phyloP scores from a whole-genome alignment of 1,140 invertebrate species.

The Ganaspis sp. region DNA sequence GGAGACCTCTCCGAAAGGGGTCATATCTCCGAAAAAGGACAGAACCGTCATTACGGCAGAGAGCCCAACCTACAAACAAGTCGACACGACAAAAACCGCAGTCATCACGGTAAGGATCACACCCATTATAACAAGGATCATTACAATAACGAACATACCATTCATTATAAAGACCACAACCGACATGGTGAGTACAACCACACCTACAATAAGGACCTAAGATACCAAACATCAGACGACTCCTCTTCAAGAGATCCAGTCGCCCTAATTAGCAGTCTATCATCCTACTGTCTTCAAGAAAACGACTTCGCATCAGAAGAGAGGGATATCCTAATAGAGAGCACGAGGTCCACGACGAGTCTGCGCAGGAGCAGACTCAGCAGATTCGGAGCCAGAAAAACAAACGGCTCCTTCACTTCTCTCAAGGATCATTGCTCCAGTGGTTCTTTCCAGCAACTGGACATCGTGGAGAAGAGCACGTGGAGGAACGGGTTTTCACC shows the following conservation, averaged over 20 bases:
- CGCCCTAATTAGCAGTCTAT: slow-evolving; percentile 54
- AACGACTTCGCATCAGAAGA: slow-evolving; percentile 63
- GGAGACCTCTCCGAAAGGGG: too few species aligned
- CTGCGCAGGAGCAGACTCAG: slow-evolving; percentile 54
- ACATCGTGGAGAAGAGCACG: neutral
- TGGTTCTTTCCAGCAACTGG: slow-evolving; percentile 25
- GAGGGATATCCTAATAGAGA: slow-evolving; percentile 62
- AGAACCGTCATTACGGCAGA: too few species aligned
- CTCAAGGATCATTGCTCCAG: neutral
- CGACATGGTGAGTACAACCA: too few species aligned
- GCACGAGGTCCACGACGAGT: slow-evolving; percentile 49
- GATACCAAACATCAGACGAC: slow-evolving; percentile 31
- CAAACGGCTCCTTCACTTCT: slow-evolving; percentile 45
- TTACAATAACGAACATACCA: too few species aligned
- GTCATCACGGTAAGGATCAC: too few species aligned
- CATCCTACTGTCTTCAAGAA: slow-evolving; percentile 65
- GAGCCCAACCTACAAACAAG: too few species aligned
- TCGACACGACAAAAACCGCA: too few species aligned
- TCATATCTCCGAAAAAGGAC: too few species aligned
- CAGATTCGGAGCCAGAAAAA: slow-evolving; percentile 47
- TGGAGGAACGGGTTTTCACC: neutral
- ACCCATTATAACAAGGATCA: too few species aligned
- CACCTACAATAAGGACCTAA: slow-evolving; percentile 24
- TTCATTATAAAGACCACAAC: too few species aligned
- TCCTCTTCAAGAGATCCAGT: slow-evolving; percentile 38